Percentiles rank a stretch among this genome's conserved stretches.
phyloP scores from a whole-genome alignment of 2,797 vertebrate species.

The Diplodus puntazzo region DNA sequence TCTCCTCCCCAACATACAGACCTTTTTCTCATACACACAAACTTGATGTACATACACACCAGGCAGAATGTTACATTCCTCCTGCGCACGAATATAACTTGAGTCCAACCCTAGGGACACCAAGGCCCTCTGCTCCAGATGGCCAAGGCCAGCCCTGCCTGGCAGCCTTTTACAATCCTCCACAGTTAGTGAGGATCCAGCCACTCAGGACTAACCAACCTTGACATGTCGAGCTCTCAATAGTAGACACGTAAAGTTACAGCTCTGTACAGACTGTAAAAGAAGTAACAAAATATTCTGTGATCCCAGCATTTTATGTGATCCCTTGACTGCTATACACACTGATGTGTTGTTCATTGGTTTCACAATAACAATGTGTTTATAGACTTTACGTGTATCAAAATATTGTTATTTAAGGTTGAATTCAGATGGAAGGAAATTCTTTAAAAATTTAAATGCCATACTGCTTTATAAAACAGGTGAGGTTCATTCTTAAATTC shows the following conservation, averaged over 20 bases:
- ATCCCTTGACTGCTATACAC: not conserved
- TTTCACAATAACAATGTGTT: not conserved
- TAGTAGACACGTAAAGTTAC: slow-evolving; percentile 3
- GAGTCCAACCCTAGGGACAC: slow-evolving; percentile 56
- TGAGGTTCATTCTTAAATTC: not conserved
- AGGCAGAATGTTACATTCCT: slow-evolving; percentile 27
- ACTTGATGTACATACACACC: slow-evolving; percentile 30
- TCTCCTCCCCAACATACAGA: slow-evolving; percentile 21
- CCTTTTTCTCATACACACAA: not conserved
- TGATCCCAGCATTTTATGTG: not conserved
- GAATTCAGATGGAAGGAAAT: slow-evolving; percentile 6
- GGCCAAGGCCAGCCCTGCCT: slow-evolving; percentile 54
- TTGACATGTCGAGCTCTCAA: slow-evolving; percentile 30
- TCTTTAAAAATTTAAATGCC: not conserved
- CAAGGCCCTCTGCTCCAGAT: slow-evolving; percentile 63
- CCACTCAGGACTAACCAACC: slow-evolving; percentile 50
- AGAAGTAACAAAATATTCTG: slow-evolving; percentile 20
- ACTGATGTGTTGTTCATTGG: not conserved
- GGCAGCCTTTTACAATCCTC: slow-evolving; percentile 52
- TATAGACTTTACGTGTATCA: not conserved
- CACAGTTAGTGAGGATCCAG: slow-evolving; percentile 34
- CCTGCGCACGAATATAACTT: slow-evolving; percentile 25
- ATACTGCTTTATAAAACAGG: not conserved
- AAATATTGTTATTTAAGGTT: not conserved
- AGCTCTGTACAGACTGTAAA: not conserved